Evolutionary conservation across 2,113 vertebrate species (phyloP), one percentile per base, ranked within the genome.

Genomic region (Crotalus tigris): DNA sequence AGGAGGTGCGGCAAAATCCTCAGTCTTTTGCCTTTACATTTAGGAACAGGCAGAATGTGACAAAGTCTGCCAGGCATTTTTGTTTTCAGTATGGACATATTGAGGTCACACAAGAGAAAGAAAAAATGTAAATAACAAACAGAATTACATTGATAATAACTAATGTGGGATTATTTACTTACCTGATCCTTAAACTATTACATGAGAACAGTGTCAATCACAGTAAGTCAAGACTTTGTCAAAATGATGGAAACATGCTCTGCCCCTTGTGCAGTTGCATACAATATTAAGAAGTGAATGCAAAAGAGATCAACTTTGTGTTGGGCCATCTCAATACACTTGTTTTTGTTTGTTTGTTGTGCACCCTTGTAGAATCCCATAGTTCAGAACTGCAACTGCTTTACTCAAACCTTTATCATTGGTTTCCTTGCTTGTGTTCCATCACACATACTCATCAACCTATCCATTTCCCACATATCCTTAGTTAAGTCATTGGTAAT

Each of bases 381-480:
- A 29, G 11, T 49, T 51, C 26, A 87, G 49, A 23, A 87, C 24
- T 13, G 9, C 39, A 49, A 2, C 89, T 69, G 23, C 44, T 90
- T 90, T 46, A 24, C 3, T 49, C 23, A 61, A 64, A 49, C 13
- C 46, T 90, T 90, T 49, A 69, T 53, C 11, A 53, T 51, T n/a
- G 9, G 13, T 90, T 90, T 90, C 26, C 26, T 90, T 90, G 5
- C 12, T 46, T 51, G 46, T 24, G 4, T 39, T 54, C 9, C 12
- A 24, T 39, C 58, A 29, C 24, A 33, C 33, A 0, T 1, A 0
- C 7, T 2, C 51, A 1, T 81, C 33, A 81, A 81, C 44, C 49
- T 51, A 10, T 55, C 44, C 39, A 90, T 3, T 46, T 2, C 33
- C 0, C 0, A 12, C 15, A 51, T 17, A 87, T 53, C 33, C 57